A percentile compares a stretch with the other conserved stretches of the same genome.
Evolutionary conservation across 2,797 vertebrate genomes (phyloP).

Genomic region (Pangasius macronema): DNA sequence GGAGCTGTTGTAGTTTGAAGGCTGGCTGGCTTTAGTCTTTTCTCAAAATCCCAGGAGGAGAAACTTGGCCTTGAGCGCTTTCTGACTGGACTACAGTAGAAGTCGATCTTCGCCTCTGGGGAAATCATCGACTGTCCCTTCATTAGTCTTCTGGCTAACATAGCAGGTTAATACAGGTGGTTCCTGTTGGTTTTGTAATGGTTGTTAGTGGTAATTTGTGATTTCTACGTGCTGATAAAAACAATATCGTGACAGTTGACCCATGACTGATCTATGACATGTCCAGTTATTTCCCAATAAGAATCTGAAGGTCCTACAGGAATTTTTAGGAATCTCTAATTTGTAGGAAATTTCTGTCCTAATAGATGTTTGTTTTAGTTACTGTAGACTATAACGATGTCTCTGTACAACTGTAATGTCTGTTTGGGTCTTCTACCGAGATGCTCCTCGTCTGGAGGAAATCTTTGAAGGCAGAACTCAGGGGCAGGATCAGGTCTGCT

Average conservation of each 20-base stretch:
- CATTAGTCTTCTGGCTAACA: background rate
- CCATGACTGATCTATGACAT: background rate
- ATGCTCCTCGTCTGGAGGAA: background rate
- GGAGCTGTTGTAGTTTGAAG: slow-evolving; percentile 7
- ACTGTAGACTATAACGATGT: background rate
- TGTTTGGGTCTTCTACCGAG: background rate
- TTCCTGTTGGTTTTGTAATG: background rate
- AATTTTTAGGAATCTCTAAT: background rate
- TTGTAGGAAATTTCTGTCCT: background rate
- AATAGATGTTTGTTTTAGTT: background rate
- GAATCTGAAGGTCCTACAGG: background rate
- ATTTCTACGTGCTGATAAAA: background rate
- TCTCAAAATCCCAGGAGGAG: slow-evolving; percentile 13
- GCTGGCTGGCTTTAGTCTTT: background rate
- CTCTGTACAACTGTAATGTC: too few species aligned
- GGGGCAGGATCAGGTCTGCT: background rate
- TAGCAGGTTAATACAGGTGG: background rate
- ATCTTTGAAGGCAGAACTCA: background rate
- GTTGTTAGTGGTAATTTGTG: too few species aligned
- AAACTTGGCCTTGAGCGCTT: slow-evolving; percentile 23
- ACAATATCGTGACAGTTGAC: background rate
- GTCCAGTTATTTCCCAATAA: background rate
- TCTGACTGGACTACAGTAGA: background rate
- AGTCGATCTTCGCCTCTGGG: slow-evolving; percentile 12
- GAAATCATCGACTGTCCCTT: background rate